phyloP scores from a whole-genome alignment of 1,140 invertebrate genomes.

The Drosophila prosaltans region DNA sequence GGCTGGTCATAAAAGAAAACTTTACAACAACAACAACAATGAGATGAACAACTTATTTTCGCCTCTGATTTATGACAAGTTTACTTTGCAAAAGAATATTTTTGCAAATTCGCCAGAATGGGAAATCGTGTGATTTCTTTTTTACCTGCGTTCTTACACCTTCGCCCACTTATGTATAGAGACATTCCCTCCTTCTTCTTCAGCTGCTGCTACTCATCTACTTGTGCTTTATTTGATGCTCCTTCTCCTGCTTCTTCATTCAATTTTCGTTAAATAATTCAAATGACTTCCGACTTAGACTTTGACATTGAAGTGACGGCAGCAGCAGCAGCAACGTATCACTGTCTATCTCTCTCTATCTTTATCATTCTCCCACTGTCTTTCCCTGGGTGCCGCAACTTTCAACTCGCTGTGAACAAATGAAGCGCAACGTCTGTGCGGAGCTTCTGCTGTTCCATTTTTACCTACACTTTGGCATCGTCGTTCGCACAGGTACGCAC shows the following conservation, averaged over 20 bases:
- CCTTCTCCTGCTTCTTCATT: slow-evolving; percentile 6
- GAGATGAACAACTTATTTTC: slow-evolving; percentile 31
- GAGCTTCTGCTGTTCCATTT: neutral
- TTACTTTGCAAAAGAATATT: slow-evolving; percentile 22
- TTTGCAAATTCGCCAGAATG: slow-evolving; percentile 8
- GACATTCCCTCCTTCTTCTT: neutral
- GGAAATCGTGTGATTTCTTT: slow-evolving; percentile 4
- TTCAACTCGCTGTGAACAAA: slow-evolving; percentile 32
- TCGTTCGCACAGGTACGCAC: slow-evolving; percentile 40
- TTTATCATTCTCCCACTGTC: slow-evolving; percentile 12
- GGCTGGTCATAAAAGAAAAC: slow-evolving; percentile 27
- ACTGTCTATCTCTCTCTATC: neutral
- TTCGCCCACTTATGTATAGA: neutral
- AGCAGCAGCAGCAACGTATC: neutral
- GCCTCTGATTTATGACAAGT: slow-evolving; percentile 41
- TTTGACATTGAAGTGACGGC: slow-evolving; percentile 50
- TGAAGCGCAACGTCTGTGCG: slow-evolving; percentile 43
- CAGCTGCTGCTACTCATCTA: neutral
- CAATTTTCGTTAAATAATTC: slow-evolving; percentile 64
- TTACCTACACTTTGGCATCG: neutral
- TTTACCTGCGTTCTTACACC: neutral
- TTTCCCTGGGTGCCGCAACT: neutral
- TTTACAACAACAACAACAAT: too few relatives aligned
- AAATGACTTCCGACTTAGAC: slow-evolving; percentile 75
- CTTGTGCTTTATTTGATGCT: slow-evolving; percentile 5